Evolutionary conservation across 2,888 invertebrate genomes (phyloP).

Genomic region (Coremacera marginata): DNA sequence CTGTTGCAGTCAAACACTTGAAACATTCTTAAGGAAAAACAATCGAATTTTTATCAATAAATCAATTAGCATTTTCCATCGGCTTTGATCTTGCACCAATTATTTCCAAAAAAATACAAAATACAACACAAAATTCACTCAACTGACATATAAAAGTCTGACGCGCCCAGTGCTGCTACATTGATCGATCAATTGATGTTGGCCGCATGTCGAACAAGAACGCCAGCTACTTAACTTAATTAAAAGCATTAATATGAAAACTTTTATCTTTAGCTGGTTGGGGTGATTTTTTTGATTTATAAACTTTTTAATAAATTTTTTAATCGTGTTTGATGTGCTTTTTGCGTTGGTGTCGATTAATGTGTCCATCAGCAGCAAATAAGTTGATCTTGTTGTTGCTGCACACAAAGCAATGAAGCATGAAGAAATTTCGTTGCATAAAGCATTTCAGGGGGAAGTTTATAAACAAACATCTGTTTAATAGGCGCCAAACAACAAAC

Average conservation of each 20-base stretch:
- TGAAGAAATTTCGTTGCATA: too few species aligned
- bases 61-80: neutral
- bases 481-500: neutral
- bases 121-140: neutral
- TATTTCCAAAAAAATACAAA: neutral
- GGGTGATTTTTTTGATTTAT: neutral
- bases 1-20: neutral
- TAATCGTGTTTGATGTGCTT: neutral
- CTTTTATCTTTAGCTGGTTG: neutral
- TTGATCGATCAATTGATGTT: conserved; percentile 9
- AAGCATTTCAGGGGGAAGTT: neutral
- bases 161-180: neutral
- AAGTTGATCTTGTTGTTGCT: conserved; percentile 14
- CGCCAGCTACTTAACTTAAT: conserved; percentile 17
- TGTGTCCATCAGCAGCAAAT: conserved; percentile 16
- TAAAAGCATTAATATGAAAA: neutral
- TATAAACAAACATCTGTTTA: neutral
- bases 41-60: neutral
- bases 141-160: neutral
- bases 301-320: neutral
- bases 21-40: neutral
- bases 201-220: conserved; percentile 17
- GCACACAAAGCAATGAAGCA: neutral
- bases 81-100: neutral
- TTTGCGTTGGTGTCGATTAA: conserved; percentile 14